A percentile compares a stretch with the other conserved stretches of the same genome.
Conservation (phyloP, 2,888 invertebrate species). For the Rapana venosa region DNA sequence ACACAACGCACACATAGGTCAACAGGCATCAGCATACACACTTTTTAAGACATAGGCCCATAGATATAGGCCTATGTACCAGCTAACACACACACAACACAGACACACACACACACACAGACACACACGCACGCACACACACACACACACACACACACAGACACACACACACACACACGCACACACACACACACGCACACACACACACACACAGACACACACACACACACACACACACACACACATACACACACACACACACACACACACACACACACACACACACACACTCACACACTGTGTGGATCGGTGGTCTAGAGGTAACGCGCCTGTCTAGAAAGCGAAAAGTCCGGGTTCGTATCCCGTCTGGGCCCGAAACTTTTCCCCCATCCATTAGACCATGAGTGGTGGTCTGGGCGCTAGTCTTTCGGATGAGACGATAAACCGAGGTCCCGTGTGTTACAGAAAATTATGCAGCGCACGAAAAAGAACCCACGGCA, state of each 20-base stretch:
- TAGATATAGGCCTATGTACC: background rate
- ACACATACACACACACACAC: slow-evolving; percentile 21
- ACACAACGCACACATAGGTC: background rate
- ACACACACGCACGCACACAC: slow-evolving; percentile 19
- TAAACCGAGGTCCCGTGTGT: too few relatives aligned
- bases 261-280: background rate
- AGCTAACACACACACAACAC: background rate
- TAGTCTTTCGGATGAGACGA: too few relatives aligned
- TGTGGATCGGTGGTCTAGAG: too few relatives aligned
- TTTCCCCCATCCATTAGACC: too few relatives aligned
- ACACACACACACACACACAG: slow-evolving; percentile 26
- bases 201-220: background rate
- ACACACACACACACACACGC: background rate
- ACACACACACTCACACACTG: too few relatives aligned
- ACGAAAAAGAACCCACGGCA: too few relatives aligned
- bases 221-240: slow-evolving; percentile 19
- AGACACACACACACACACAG: background rate
- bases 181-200: background rate
- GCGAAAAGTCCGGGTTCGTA: too few relatives aligned
- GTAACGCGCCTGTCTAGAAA: too few relatives aligned
- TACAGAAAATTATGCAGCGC: too few relatives aligned
- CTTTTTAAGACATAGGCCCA: background rate
- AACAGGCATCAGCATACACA: background rate
- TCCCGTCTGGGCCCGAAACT: too few relatives aligned
- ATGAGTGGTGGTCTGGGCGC: too few relatives aligned